Conservation (phyloP, 1,140 invertebrate genomes). For the Caenorhabditis remanei region DNA sequence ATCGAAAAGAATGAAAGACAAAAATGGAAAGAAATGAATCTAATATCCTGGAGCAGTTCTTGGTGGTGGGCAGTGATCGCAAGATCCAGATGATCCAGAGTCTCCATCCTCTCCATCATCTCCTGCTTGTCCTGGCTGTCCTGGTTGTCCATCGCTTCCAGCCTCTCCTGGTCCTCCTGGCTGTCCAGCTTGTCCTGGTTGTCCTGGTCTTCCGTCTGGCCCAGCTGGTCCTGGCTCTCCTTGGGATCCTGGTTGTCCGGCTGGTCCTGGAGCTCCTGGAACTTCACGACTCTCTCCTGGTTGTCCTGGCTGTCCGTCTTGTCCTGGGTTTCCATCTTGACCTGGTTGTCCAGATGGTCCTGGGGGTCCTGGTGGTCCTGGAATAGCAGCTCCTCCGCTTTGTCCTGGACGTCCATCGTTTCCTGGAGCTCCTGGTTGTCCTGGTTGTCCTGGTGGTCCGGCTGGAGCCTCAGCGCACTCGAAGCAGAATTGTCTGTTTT, state of each 20-base stretch:
- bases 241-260: slow-evolving; percentile 60
- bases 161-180: slow-evolving; percentile 63
- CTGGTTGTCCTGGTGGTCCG: slow-evolving; percentile 67
- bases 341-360: slow-evolving; percentile 64
- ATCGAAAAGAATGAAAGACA: slow-evolving; percentile 52
- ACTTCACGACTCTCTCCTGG: slow-evolving; percentile 60
- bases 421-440: slow-evolving; percentile 68
- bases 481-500: slow-evolving; percentile 69
- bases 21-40: slow-evolving; percentile 19
- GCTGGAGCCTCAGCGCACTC: slow-evolving; percentile 69
- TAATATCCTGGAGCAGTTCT: slow-evolving; percentile 55
- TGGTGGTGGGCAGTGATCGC: slow-evolving; percentile 55
- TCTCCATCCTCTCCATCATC: slow-evolving; percentile 59
- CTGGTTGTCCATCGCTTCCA: slow-evolving; percentile 61
- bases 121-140: slow-evolving; percentile 63
- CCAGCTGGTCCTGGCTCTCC: slow-evolving; percentile 64
- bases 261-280: slow-evolving; percentile 60
- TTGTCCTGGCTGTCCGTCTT: slow-evolving; percentile 62
- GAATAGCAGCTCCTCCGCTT: slow-evolving; percentile 62
- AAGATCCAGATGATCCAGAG: slow-evolving; percentile 59
- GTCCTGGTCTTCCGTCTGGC: slow-evolving; percentile 56
- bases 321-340: slow-evolving; percentile 66
- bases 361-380: slow-evolving; percentile 61
- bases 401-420: slow-evolving; percentile 62
- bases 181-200: slow-evolving; percentile 62